Base-by-base conservation (phyloP, 2,888 invertebrate genomes). In the Acheta domesticus region DNA sequence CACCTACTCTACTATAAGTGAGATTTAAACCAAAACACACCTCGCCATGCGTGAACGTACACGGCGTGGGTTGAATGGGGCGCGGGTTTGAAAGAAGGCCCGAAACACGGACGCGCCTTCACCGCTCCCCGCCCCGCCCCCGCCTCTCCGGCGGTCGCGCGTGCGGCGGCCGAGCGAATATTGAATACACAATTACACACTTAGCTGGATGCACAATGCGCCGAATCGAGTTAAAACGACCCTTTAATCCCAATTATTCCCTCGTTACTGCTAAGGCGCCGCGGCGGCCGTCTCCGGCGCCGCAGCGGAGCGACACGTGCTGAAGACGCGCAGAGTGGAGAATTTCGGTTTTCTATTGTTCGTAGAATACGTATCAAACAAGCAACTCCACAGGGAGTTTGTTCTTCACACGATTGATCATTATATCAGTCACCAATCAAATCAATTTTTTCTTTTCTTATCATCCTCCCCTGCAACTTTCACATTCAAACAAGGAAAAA, bases 1-100 rank as follows among this genome's bases (percentile, higher is more conserved):
- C n/a, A 62, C 62, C 62, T 62, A 62, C 62, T 62, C 62, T 11
- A 62, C 16, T 62, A n/a, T 62, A 62, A 62, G 62, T 62, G 62
- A 62, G 62, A 62, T 62, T 62, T 62, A 62, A 62, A 62, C 62
- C n/a, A 62, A 62, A 62, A 62, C n/a, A 62, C 62, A 62, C 62
- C 62, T 12, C 62, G 16, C 62, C 16, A 62, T n/a, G 62, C 62
- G 12, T 62, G 62, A n/a, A 62, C n/a, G 62, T 62, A 62, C n/a
- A 62, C 62, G 36, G 36, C 36, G 36, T 4, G 2, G 36, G 4
- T 36, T 36, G 36, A 36, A 36, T 36, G 36, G 36, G 36, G 36
- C 36, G 36, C 36, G 36, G 36, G 36, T 36, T 36, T 36, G 36
- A 36, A 36, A 36, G 36, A 36, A 36, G 36, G 4, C 36, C 36